Conservation (phyloP, 2,888 invertebrate genomes). For the Tenthredo notha region DNA sequence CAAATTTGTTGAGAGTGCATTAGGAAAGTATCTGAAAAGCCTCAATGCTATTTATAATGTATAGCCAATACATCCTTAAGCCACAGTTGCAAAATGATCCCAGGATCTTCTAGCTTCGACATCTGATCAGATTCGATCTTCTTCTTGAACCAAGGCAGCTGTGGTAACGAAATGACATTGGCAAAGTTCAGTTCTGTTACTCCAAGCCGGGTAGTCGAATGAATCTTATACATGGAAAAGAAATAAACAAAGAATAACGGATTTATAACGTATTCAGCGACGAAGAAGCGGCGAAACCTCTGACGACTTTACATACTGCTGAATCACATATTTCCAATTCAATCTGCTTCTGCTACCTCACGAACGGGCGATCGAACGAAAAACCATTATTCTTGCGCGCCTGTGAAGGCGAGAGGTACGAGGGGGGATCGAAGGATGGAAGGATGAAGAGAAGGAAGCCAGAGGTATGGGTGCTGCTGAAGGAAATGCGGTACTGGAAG, state of each 20-base stretch:
- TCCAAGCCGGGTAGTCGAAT: neutral
- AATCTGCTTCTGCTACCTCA: slow-evolving; percentile 64
- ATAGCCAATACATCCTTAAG: too few species aligned
- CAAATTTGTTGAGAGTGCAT: neutral
- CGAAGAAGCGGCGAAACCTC: slow-evolving; percentile 53
- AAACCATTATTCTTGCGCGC: slow-evolving; percentile 71
- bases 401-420: slow-evolving; percentile 26
- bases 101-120: neutral
- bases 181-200: neutral
- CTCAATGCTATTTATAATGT: neutral
- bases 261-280: slow-evolving; percentile 52
- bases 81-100: neutral
- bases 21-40: neutral
- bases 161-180: neutral
- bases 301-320: slow-evolving; percentile 72
- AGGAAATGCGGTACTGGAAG: slow-evolving; percentile 57
- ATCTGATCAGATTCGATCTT: neutral
- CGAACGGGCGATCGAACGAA: slow-evolving; percentile 68
- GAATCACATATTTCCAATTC: slow-evolving; percentile 75
- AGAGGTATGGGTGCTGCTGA: slow-evolving; percentile 41
- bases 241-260: slow-evolving; percentile 36
- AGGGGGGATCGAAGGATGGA: slow-evolving; percentile 21
- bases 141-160: neutral
- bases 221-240: slow-evolving; percentile 41
- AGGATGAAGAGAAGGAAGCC: slow-evolving; percentile 52